These are phyloP conservation scores for Melanaphis sacchari DNA, from an alignment of 1,140 invertebrate genomes.

Conservation along the genomic window DNA sequence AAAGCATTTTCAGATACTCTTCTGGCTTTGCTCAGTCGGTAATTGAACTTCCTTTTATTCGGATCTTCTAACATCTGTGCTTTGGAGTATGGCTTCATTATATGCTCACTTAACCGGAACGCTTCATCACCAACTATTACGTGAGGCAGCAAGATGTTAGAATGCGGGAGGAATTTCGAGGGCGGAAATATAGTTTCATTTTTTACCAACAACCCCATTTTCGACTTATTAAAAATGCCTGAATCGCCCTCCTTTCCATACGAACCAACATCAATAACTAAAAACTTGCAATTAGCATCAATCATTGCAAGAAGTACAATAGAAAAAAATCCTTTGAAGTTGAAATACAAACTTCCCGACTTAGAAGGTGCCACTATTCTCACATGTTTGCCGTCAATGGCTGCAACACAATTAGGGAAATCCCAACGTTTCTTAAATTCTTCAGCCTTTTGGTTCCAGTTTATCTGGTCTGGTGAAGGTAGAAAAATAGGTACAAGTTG, in stretches of 20 bases:
- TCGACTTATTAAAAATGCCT: slow-evolving; percentile 63
- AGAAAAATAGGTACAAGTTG: slow-evolving; percentile 39
- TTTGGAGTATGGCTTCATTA: slow-evolving; percentile 66
- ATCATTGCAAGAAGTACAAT: slow-evolving; percentile 60
- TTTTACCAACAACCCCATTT: slow-evolving; percentile 59
- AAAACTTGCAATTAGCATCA: slow-evolving; percentile 60
- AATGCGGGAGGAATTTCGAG: slow-evolving; percentile 58
- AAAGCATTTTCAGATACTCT: slow-evolving; percentile 67
- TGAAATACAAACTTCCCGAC: slow-evolving; percentile 60
- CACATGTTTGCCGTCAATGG: slow-evolving; percentile 65
- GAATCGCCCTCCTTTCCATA: slow-evolving; percentile 63
- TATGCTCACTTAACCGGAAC: slow-evolving; percentile 64
- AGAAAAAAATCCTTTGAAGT: slow-evolving; percentile 59
- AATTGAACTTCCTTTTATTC: slow-evolving; percentile 63
- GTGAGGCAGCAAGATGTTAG: slow-evolving; percentile 53
- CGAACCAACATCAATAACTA: slow-evolving; percentile 59
- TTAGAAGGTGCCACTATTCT: slow-evolving; percentile 62
- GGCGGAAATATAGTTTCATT: slow-evolving; percentile 58
- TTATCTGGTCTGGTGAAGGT: slow-evolving; percentile 50
- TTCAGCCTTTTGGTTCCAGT: slow-evolving; percentile 62
- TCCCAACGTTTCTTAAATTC: slow-evolving; percentile 61
- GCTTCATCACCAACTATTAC: slow-evolving; percentile 66
- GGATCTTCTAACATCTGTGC: slow-evolving; percentile 60
- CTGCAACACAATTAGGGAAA: slow-evolving; percentile 63
- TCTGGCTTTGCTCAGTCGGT: slow-evolving; percentile 63